Percentiles rank a stretch among this genome's conserved stretches.
These are phyloP conservation scores for Reticulitermes speratus DNA, from an alignment of 1,140 invertebrate genomes.

Conservation along the genomic window DNA sequence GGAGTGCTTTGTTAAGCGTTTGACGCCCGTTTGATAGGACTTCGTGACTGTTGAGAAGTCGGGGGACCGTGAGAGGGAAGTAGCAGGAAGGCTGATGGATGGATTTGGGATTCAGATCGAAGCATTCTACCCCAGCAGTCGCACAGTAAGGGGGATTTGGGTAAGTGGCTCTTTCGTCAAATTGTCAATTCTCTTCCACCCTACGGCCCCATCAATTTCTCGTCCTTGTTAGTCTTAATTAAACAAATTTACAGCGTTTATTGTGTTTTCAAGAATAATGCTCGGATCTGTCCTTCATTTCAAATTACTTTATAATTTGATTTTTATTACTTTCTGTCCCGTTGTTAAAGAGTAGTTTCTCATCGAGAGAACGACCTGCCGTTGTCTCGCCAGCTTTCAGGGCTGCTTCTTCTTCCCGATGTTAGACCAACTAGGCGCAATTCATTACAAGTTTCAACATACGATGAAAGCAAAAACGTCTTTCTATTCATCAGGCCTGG, in stretches of 20 bases:
- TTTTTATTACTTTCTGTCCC: background rate
- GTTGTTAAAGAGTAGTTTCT: no score
- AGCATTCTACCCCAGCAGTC: background rate
- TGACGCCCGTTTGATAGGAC: background rate
- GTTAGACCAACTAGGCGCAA: no score
- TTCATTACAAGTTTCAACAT: no score
- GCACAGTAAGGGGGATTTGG: background rate
- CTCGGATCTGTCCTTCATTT: background rate
- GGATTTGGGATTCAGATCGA: slow-evolving; percentile 18
- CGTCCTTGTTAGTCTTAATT: background rate
- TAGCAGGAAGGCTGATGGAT: background rate
- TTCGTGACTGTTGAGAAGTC: background rate
- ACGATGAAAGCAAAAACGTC: no score
- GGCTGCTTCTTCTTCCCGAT: no score
- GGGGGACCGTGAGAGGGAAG: no score
- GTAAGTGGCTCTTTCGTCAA: slow-evolving; percentile 10
- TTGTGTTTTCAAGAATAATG: background rate
- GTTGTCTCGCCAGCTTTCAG: no score
- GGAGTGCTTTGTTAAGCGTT: background rate
- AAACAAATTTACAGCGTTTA: background rate
- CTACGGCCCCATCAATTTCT: background rate
- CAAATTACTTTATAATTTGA: background rate
- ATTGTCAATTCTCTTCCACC: background rate
- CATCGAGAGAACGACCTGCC: no score
- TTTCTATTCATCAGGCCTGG: no score